Percentiles rank a stretch among this genome's conserved stretches.
Evolutionary conservation across 2,797 vertebrate genomes (phyloP).

Genomic region (Psittacula echo): DNA sequence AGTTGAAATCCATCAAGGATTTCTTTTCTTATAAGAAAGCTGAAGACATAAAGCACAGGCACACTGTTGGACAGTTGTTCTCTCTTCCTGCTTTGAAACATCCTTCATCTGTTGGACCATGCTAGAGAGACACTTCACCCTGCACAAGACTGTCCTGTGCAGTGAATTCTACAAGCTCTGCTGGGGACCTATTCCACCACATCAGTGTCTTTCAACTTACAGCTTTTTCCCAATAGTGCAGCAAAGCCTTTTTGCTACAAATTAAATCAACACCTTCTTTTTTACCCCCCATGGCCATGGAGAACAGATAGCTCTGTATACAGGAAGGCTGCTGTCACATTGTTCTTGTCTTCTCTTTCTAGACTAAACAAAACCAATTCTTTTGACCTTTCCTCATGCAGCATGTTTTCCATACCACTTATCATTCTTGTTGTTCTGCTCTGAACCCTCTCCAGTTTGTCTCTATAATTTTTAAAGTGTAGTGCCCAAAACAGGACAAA

Average conservation of each 20-base stretch:
- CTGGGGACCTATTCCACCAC: background rate
- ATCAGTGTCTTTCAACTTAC: background rate
- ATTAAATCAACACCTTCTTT: background rate
- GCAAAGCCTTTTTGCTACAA: background rate
- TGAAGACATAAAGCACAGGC: background rate
- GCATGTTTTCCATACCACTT: background rate
- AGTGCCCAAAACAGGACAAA: conserved; percentile 12
- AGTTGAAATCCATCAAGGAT: background rate
- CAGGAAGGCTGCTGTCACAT: background rate
- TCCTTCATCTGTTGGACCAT: background rate
- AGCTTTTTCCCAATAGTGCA: background rate
- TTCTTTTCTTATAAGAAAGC: background rate
- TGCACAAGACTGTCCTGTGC: background rate
- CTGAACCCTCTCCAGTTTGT: background rate
- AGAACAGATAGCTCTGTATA: background rate
- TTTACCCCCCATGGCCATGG: accelerated
- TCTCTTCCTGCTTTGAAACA: background rate
- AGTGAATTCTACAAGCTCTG: background rate
- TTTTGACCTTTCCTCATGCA: background rate
- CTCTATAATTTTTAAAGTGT: background rate
- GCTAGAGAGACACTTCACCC: background rate
- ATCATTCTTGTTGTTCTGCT: background rate
- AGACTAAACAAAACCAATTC: conserved; percentile 33
- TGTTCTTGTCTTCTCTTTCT: background rate
- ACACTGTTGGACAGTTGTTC: background rate